A percentile compares a stretch with the other conserved stretches of the same genome.
phyloP scores from a whole-genome alignment of 2,113 vertebrate species.

The Falco punctatus region DNA sequence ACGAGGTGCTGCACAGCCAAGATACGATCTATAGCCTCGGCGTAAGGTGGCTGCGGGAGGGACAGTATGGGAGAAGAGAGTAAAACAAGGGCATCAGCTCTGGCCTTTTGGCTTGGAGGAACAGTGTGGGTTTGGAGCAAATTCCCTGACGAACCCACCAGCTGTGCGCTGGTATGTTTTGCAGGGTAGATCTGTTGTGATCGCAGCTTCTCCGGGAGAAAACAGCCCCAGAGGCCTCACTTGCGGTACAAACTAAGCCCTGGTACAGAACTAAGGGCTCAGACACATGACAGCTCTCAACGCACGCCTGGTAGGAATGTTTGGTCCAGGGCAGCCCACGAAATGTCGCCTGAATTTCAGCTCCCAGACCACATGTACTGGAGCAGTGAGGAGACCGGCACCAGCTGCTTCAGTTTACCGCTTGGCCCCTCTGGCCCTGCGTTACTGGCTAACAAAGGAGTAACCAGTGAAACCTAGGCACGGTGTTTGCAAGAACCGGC shows the following conservation, averaged over 20 bases:
- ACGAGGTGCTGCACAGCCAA: not conserved
- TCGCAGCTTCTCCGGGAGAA: not conserved
- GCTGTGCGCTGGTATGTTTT: not conserved
- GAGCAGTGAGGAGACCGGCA: not conserved
- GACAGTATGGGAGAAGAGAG: not conserved
- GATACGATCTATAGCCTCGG: not conserved
- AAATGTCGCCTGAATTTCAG: not conserved
- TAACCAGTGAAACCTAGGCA: not conserved
- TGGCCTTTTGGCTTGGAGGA: not conserved
- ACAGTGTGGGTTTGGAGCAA: not conserved
- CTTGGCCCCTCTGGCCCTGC: not conserved
- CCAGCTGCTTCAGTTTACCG: not conserved
- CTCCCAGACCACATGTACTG: not conserved
- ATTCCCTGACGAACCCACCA: not conserved
- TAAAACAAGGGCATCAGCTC: not conserved
- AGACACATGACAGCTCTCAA: not conserved
- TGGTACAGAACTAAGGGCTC: not conserved
- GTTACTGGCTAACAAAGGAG: not conserved
- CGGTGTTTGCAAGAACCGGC: not conserved
- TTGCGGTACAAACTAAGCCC: not conserved
- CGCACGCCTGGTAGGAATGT: not conserved
- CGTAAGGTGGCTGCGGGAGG: not conserved
- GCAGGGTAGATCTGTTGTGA: not conserved
- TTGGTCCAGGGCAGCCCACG: not conserved
- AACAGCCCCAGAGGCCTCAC: not conserved